A percentile compares a stretch with the other conserved stretches of the same genome.
Conservation (phyloP, 1,140 invertebrate species). For the Aphelinus certus region DNA sequence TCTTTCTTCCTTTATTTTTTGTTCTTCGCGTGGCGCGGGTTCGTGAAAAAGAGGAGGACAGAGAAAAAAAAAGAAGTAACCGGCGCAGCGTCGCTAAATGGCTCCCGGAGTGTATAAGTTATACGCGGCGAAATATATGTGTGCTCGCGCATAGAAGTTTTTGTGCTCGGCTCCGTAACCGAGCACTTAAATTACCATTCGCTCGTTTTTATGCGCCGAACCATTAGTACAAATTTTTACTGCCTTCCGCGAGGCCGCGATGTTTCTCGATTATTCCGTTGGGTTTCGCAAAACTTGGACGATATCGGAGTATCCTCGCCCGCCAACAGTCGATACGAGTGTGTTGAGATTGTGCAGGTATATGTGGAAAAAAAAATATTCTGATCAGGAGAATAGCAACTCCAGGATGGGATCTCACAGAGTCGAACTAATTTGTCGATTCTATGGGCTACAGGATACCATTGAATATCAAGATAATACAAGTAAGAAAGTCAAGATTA, state of each 20-base stretch:
- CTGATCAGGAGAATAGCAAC: too few species aligned
- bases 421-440: too few species aligned
- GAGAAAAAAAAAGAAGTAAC: conserved; percentile 36
- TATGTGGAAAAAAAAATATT: too few species aligned
- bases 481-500: too few species aligned
- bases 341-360: too few species aligned
- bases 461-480: too few species aligned
- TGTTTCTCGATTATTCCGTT: too few species aligned
- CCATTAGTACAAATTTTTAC: conserved; percentile 22
- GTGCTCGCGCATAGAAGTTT: conserved; percentile 12
- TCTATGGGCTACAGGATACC: too few species aligned
- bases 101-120: conserved; percentile 47
- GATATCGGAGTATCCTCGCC: too few species aligned
- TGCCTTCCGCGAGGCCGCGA: conserved; percentile 34
- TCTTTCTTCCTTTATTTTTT: conserved; percentile 9
- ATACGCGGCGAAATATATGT: conserved; percentile 35
- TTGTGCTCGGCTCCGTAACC: conserved; percentile 21
- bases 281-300: too few species aligned
- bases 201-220: not conserved
- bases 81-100: conserved; percentile 32
- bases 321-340: too few species aligned
- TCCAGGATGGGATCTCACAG: too few species aligned
- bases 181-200: conserved; percentile 21
- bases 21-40: not conserved
- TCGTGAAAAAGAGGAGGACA: conserved; percentile 35